Evolutionary conservation across 2,888 invertebrate species (phyloP).

Genomic region (Atherix ibis): DNA sequence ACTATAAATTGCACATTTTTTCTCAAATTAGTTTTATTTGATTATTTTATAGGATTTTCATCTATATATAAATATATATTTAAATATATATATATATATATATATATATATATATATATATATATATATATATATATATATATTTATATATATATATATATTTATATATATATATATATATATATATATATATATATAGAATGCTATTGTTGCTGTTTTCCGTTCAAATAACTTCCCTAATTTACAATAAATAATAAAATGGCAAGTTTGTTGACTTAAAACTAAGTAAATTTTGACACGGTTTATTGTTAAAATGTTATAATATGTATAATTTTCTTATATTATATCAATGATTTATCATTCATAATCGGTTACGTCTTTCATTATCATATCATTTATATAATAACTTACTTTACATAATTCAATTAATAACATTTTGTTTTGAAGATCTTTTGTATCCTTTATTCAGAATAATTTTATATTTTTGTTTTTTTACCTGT

Average conservation of each 20-base stretch:
- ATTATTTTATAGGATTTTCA: conserved; percentile 1
- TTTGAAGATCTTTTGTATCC: background rate
- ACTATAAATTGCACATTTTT: conserved; percentile 8
- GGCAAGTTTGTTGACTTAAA: conserved; percentile 15
- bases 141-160: conserved; percentile 18
- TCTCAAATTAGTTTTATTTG: conserved; percentile 2
- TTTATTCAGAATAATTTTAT: background rate
- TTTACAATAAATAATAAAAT: conserved; percentile 16
- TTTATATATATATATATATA: conserved; percentile 11
- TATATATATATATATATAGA: conserved; percentile 13
- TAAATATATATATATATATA: conserved; percentile 12
- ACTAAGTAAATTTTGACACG: conserved; percentile 17
- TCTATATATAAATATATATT: conserved; percentile 6
- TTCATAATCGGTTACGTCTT: no score
- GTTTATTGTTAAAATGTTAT: conserved; percentile 14
- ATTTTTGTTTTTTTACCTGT: background rate
- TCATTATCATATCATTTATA: no score
- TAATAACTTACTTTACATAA: no score
- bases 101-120: conserved; percentile 15
- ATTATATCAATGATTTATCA: no score
- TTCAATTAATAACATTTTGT: no score
- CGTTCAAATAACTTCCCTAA: conserved; percentile 17
- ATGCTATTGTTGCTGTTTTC: conserved; percentile 14
- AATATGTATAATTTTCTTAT: conserved; percentile 4
- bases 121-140: conserved; percentile 18